Conservation (phyloP, 2,113 vertebrate genomes). For the Lasiurus cinereus region DNA sequence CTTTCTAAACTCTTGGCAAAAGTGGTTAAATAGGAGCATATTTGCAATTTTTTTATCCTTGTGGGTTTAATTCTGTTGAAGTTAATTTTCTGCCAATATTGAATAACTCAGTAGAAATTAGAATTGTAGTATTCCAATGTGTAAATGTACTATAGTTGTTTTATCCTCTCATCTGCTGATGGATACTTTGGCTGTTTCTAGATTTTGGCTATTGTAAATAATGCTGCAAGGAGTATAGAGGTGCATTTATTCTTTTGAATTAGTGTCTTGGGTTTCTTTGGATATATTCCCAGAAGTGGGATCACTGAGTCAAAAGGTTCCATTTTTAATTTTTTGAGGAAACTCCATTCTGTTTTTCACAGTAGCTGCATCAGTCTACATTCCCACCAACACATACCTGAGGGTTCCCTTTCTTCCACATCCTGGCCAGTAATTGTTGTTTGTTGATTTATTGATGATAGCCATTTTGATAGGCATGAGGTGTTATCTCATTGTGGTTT, state of each 20-base stretch:
- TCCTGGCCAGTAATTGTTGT: background rate
- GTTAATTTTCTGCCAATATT: slow-evolving; percentile 53
- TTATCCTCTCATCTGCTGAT: background rate
- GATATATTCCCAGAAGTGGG: background rate
- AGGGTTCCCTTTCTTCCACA: background rate
- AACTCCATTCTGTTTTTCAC: background rate
- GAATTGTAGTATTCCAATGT: background rate
- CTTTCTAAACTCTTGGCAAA: slow-evolving; percentile 43
- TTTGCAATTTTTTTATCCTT: slow-evolving; percentile 39
- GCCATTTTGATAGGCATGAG: background rate
- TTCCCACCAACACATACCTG: background rate
- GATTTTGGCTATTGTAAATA: background rate
- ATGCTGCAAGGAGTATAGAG: background rate
- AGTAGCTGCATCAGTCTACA: background rate
- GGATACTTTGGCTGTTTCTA: background rate
- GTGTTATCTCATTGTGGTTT: background rate
- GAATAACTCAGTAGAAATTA: slow-evolving; percentile 59
- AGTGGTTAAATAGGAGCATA: slow-evolving; percentile 56
- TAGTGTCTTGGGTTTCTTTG: background rate
- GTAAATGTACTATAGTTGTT: background rate
- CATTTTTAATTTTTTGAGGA: background rate
- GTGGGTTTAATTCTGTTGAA: slow-evolving; percentile 22
- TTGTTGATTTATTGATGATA: background rate
- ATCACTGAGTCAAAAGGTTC: background rate
- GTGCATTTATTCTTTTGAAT: background rate